Evolutionary conservation across 1,140 invertebrate species (phyloP).

Genomic region (Drosophila fuyamai): DNA sequence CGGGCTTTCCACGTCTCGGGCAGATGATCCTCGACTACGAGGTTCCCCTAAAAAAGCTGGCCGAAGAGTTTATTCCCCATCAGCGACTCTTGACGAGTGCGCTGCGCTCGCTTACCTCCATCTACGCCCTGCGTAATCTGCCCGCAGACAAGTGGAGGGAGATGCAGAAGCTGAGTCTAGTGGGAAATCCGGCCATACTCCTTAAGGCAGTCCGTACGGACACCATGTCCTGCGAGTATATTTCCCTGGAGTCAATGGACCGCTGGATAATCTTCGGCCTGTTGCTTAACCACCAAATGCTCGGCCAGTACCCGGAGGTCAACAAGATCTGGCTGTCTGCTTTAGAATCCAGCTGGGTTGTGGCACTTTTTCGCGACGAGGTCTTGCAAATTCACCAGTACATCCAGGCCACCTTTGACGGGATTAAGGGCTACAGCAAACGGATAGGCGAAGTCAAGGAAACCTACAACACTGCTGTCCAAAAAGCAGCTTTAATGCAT

Average conservation of each 20-base stretch:
- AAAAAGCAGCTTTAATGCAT: slow-evolving; percentile 95
- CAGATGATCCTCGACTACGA: slow-evolving; percentile 99
- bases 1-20: slow-evolving; percentile 96
- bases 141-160: slow-evolving; percentile 97
- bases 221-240: slow-evolving; percentile 98
- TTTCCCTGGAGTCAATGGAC: slow-evolving; percentile 97
- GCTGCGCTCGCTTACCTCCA: slow-evolving; percentile 93
- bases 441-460: slow-evolving; percentile 97
- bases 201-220: slow-evolving; percentile 97
- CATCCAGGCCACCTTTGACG: slow-evolving; percentile 96
- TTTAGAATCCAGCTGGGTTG: slow-evolving; percentile 96
- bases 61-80: slow-evolving; percentile 98
- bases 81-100: slow-evolving; percentile 94
- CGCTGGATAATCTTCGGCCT: slow-evolving; percentile 98
- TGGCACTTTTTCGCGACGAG: slow-evolving; percentile 98
- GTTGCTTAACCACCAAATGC: slow-evolving; percentile 93
- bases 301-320: slow-evolving; percentile 90
- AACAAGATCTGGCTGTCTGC: slow-evolving; percentile 96
- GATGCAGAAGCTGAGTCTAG: slow-evolving; percentile 96
- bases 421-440: slow-evolving; percentile 97
- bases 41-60: slow-evolving; percentile 96
- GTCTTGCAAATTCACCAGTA: slow-evolving; percentile 98
- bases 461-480: slow-evolving; percentile 94
- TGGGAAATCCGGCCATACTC: slow-evolving; percentile 95
- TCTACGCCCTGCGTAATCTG: slow-evolving; percentile 96